A percentile compares a stretch with the other conserved stretches of the same genome.
Evolutionary conservation across 1,140 invertebrate genomes (phyloP).

Genomic region (Tetranychus urticae): DNA sequence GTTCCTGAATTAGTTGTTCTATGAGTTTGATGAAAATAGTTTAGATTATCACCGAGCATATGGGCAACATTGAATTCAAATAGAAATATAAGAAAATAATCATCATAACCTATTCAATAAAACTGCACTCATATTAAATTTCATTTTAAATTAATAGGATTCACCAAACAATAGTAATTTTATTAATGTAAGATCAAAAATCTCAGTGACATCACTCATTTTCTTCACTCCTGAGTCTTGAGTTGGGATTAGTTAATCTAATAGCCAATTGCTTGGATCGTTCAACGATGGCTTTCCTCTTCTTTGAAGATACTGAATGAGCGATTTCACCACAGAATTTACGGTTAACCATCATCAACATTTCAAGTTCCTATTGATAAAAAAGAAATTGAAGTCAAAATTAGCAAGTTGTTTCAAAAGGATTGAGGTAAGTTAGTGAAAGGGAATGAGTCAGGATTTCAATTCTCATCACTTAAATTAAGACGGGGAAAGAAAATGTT

Average conservation of each 20-base stretch:
- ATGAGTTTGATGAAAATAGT: too few species aligned
- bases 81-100: too few species aligned
- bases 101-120: too few species aligned
- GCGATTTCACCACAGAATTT: constrained; percentile 93
- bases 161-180: too few species aligned
- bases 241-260: constrained; percentile 81
- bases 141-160: too few species aligned
- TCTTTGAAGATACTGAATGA: constrained; percentile 84
- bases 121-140: too few species aligned
- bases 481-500: background rate
- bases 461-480: background rate
- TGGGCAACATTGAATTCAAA: too few species aligned
- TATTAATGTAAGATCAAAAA: too few species aligned
- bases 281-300: constrained; percentile 83
- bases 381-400: background rate
- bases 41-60: too few species aligned
- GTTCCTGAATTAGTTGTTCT: too few species aligned
- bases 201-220: constrained; percentile 45
- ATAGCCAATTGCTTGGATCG: constrained; percentile 85
- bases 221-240: constrained; percentile 86
- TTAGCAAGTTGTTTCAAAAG: background rate
- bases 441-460: background rate
- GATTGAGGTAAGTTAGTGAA: background rate
- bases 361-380: constrained; percentile 67
- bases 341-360: constrained; percentile 94